phyloP scores from a whole-genome alignment of 1,140 invertebrate genomes.

The Alviniconcha marisindica region DNA sequence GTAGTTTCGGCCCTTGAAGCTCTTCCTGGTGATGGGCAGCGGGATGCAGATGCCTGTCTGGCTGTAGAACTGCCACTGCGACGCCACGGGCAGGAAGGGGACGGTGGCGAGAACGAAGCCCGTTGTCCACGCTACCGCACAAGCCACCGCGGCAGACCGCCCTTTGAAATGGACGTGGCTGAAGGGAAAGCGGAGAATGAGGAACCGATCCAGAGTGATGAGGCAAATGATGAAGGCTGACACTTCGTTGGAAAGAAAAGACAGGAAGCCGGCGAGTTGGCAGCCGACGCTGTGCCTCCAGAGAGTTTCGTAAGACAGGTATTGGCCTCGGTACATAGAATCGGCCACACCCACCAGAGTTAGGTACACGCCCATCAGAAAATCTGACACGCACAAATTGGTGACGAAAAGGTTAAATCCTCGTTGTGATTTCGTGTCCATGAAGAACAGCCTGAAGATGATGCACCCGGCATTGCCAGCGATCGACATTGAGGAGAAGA shows the following conservation, averaged over 20 bases:
- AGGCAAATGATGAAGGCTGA: slow-evolving; percentile 60
- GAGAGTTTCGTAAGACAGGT: slow-evolving; percentile 51
- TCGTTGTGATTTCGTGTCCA: slow-evolving; percentile 31
- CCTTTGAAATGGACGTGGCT: not conserved
- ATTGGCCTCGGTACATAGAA: slow-evolving; percentile 52
- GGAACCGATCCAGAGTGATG: slow-evolving; percentile 61
- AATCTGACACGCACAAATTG: slow-evolving; percentile 64
- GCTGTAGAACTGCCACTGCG: not conserved
- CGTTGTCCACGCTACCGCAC: not conserved
- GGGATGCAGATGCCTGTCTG: slow-evolving; percentile 16
- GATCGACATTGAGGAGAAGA: slow-evolving; percentile 46
- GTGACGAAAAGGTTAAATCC: slow-evolving; percentile 55
- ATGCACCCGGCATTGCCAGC: slow-evolving; percentile 53
- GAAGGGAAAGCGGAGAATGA: slow-evolving; percentile 45
- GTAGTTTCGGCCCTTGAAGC: not conserved
- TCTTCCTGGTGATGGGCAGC: not conserved
- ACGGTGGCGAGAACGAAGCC: not conserved
- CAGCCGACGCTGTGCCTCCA: slow-evolving; percentile 61
- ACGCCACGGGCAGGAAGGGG: not conserved
- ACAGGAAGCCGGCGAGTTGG: slow-evolving; percentile 58
- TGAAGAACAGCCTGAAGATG: slow-evolving; percentile 34
- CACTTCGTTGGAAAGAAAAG: slow-evolving; percentile 58
- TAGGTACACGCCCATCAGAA: slow-evolving; percentile 68
- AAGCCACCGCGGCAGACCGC: not conserved
- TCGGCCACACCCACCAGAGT: slow-evolving; percentile 62